phyloP scores from a whole-genome alignment of 2,113 vertebrate species.

The Entomyzon cyanotis region DNA sequence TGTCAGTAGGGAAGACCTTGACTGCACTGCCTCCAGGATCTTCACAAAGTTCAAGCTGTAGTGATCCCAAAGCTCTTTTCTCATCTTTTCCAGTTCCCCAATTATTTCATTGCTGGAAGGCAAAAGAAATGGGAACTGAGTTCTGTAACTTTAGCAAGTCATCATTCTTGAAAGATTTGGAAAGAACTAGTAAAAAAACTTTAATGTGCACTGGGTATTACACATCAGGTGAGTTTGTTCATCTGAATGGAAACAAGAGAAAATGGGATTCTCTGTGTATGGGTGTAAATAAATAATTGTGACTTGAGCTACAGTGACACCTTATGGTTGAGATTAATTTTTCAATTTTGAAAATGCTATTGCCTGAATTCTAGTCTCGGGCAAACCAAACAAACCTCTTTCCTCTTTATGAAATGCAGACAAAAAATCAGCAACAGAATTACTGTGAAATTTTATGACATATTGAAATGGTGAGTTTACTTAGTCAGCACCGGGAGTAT shows the following conservation, averaged over 20 bases:
- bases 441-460: background rate
- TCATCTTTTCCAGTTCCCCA: background rate
- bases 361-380: background rate
- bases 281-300: background rate
- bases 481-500: background rate
- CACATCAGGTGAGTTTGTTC: background rate
- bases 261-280: background rate
- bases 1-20: background rate
- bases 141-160: background rate
- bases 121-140: background rate
- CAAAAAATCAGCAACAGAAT: background rate
- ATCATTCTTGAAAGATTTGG: background rate
- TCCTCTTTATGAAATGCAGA: background rate
- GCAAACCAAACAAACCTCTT: background rate
- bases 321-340: conserved; percentile 37
- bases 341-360: background rate
- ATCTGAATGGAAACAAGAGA: background rate
- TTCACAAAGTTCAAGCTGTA: background rate
- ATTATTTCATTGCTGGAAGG: conserved; percentile 12
- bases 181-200: background rate
- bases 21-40: background rate
- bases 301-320: conserved; percentile 44
- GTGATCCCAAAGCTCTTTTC: background rate
- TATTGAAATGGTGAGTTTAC: background rate
- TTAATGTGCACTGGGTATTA: background rate